Evolutionary conservation across 2,888 invertebrate genomes (phyloP), one percentile per base, ranked within the genome.

Genomic region (Epirrita christyi): DNA sequence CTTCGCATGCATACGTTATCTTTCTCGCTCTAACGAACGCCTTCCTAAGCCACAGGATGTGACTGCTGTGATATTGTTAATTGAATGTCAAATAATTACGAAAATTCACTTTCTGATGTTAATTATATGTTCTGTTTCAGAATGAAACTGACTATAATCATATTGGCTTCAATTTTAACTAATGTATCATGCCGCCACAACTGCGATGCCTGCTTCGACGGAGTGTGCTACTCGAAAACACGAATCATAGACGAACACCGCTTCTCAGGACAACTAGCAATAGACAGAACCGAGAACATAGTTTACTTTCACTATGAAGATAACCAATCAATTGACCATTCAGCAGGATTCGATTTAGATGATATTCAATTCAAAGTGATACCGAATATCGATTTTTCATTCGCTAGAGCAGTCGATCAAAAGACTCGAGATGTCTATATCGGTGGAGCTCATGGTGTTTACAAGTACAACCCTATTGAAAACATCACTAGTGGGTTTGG

Each of bases 191-290:
- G 40, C 13, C 46, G 40, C 13, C 46, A 59, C 15, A 56, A 53
- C 56, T 88, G 88, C 64, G 74, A 88, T 55, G 86, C 85, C 1
- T 88, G 88, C 55, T 68, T 88, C 36, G 76, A 85, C 54, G 75
- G 73, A n/a, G 64, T 72, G 0, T 88, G 88, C 50, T 83, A 85
- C 67, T 77, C 75, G 1, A 78, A 77, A 52, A 74, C 74, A 2
- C 73, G 63, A 37, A 72, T 88, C 40, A 74, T 81, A 49, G 73
- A 76, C 36, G 78, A 76, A 38, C 62, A 76, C 34, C 74, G 77
- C 50, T 69, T 87, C 21, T 76, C 83, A 3, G 88, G 88, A 0
- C 88, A 88, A 66, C 61, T 88, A 14, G 86, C 86, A 3, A 70
- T 88, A 2, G 88, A 87, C 42, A 73, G 80, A 59, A 73, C 59